These are phyloP conservation scores for Deilephila elpenor DNA, from an alignment of 2,888 invertebrate species.

Conservation along the genomic window DNA sequence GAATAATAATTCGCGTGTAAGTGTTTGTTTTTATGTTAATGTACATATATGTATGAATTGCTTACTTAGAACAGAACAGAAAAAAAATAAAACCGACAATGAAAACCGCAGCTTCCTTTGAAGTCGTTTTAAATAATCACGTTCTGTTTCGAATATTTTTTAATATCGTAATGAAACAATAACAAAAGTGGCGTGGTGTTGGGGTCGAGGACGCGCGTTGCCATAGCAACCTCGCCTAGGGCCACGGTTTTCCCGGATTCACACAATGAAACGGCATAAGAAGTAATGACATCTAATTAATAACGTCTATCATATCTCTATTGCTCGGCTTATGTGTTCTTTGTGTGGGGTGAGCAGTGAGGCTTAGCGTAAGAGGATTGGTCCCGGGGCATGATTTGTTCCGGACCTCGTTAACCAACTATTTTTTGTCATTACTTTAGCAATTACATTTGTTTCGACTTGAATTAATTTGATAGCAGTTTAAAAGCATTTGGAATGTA, in stretches of 20 bases:
- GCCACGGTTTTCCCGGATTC: conserved; percentile 68
- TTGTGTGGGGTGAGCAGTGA: conserved; percentile 49
- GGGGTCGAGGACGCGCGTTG: conserved; percentile 43
- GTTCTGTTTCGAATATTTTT: not conserved
- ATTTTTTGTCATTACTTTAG: conserved; percentile 59
- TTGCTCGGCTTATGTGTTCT: conserved; percentile 71
- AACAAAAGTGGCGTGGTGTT: conserved; percentile 13
- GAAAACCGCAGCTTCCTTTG: not conserved
- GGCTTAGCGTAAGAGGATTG: conserved; percentile 81
- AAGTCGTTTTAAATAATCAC: not conserved
- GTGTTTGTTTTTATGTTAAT: too few species aligned
- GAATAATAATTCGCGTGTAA: too few species aligned
- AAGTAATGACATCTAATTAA: conserved; percentile 83
- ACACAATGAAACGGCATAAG: conserved; percentile 80
- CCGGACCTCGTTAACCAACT: conserved; percentile 67
- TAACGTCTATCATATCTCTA: conserved; percentile 83
- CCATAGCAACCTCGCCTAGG: conserved; percentile 60
- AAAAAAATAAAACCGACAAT: too few species aligned
- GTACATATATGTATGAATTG: too few species aligned
- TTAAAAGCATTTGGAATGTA: conserved; percentile 14
- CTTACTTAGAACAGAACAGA: too few species aligned
- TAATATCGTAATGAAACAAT: conserved; percentile 15
- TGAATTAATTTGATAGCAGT: conserved; percentile 31
- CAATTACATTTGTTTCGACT: conserved; percentile 47
- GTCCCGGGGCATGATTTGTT: conserved; percentile 78